These are phyloP conservation scores for Harpalus rufipes DNA, from an alignment of 2,888 invertebrate species.

Conservation along the genomic window DNA sequence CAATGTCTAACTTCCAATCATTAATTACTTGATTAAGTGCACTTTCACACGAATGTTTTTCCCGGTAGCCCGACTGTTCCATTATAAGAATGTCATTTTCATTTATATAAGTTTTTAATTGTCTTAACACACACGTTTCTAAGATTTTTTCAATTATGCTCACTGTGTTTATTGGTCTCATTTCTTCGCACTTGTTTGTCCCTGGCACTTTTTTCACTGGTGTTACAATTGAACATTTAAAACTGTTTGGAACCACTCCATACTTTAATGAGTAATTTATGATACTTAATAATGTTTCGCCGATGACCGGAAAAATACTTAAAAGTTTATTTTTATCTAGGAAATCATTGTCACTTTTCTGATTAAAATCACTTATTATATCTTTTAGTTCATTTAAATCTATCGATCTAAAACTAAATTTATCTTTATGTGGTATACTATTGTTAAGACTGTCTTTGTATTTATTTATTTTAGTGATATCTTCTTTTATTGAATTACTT, in stretches of 20 bases:
- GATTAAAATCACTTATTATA: not conserved
- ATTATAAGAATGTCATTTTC: not conserved
- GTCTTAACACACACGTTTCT: constrained; percentile 8
- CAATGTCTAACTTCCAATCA: constrained; percentile 8
- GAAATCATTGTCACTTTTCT: not conserved
- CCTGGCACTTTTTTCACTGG: constrained; percentile 6
- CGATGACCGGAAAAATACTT: not conserved
- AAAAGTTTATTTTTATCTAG: constrained; percentile 23
- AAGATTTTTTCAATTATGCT: constrained; percentile 1
- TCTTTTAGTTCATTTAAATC: constrained; percentile 3
- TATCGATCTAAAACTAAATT: constrained; percentile 2
- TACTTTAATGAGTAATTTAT: constrained; percentile 1
- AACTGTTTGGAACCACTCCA: not conserved
- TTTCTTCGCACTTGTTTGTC: constrained; percentile 9
- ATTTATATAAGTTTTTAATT: not conserved
- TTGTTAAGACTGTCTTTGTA: not conserved
- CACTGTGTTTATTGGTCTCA: constrained; percentile 21
- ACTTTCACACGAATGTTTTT: constrained; percentile 6
- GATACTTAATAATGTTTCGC: not conserved
- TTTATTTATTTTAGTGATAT: not conserved
- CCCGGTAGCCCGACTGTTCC: not conserved
- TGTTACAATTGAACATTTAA: no score
- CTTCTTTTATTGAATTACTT: not conserved
- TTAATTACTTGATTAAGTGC: not conserved
- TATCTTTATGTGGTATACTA: not conserved